Percentiles rank a stretch among this genome's conserved stretches.
Conservation (phyloP, 2,113 vertebrate species). For the Lepus europaeus region DNA sequence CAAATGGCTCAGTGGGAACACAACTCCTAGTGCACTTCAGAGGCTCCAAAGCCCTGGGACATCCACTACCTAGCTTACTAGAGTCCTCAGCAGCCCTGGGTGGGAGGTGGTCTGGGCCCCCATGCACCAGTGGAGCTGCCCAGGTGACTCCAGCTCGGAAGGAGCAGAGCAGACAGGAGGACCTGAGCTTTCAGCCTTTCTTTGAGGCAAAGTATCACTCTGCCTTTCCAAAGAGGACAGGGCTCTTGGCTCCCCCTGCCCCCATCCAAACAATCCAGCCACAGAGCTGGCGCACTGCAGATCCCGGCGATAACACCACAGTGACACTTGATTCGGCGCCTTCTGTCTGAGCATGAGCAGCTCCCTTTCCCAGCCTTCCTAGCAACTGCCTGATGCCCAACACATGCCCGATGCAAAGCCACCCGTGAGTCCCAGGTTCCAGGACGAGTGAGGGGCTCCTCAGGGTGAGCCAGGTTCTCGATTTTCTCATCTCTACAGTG, state of each 20-base stretch:
- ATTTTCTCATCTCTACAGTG: slow-evolving; percentile 57
- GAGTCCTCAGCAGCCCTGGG: not conserved
- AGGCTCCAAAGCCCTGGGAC: not conserved
- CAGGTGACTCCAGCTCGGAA: not conserved
- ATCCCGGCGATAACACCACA: slow-evolving; percentile 53
- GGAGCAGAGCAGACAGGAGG: not conserved
- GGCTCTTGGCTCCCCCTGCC: slow-evolving; percentile 36
- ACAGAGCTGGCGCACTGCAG: slow-evolving; percentile 58
- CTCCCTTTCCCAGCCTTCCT: slow-evolving; percentile 5
- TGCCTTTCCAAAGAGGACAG: slow-evolving; percentile 66
- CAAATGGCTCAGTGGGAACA: not conserved
- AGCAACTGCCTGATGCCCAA: not conserved
- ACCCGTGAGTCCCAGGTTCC: not conserved
- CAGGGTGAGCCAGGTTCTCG: not conserved
- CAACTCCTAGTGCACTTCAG: not conserved
- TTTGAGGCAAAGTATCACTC: not conserved
- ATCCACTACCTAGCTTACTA: not conserved
- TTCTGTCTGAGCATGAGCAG: slow-evolving; percentile 66
- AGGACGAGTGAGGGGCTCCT: not conserved
- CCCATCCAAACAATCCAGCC: slow-evolving; percentile 65
- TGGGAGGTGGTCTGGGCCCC: not conserved
- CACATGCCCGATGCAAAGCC: not conserved
- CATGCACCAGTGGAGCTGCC: not conserved
- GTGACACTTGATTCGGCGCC: slow-evolving; percentile 62
- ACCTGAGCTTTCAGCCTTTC: slow-evolving; percentile 26